Base-by-base conservation (phyloP, 2,797 vertebrate species). In the Morus bassanus region DNA sequence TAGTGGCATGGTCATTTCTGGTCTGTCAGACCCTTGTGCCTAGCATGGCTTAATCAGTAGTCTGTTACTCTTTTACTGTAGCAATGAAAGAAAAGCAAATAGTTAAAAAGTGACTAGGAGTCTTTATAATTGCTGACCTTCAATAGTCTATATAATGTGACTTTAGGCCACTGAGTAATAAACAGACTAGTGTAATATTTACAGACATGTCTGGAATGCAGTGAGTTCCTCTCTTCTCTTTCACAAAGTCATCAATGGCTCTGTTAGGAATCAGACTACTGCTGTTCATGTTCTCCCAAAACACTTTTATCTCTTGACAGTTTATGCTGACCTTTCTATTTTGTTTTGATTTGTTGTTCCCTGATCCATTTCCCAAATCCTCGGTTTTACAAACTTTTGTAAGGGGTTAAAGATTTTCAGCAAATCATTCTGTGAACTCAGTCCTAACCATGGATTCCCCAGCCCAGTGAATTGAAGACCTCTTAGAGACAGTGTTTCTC, bases 21-120 rank as follows among this genome's bases (percentile, higher is more conserved):
- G 37, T 97, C 76, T 91, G 72, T 84, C 76, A 85, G 69, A 77
- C 25, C 64, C 81, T 79, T 88, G 68, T 33, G 70, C 80, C 53
- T 73, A 77, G 35, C 61, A 82, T 33, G 74, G 96, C 84, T 98
- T 96, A 98, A 97, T 96, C 95, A 96, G 96, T 95, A 96, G 54
- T 81, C 51, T n/a, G 97, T 98, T 98, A 97, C 72, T 96, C 82
- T 97, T 98, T 98, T 92, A 97, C 97, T 86, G 68, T 77, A 76
- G 93, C 23, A 50, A 89, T 91, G 95, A 94, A 95, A 78, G 85
- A 97, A 96, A 95, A 96, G 95, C 97, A 97, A 98, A 96, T 96
- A 93, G 96, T 98, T 98, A 98, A 97, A 91, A 96, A 96, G 88
- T 97, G 92, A 95, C 95, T 78, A 83, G 72, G 59, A 89, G 37